Evolutionary conservation across 2,888 invertebrate species (phyloP), one percentile per base, ranked within the genome.

Genomic region (Scaptomyza parva): DNA sequence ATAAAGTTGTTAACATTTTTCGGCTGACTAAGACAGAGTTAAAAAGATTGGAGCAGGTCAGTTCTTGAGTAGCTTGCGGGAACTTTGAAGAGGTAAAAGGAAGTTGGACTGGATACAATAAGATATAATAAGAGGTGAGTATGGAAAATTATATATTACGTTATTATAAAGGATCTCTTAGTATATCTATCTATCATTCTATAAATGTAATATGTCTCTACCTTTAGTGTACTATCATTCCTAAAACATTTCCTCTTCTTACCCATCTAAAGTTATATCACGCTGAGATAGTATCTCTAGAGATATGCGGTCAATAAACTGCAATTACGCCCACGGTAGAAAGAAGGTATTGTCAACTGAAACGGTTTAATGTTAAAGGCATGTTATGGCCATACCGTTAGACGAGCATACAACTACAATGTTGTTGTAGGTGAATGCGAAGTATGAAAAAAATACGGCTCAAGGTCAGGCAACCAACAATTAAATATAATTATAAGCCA

Each of bases 381-480:
- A 68, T 57, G 69, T 53, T 64, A 7, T 69, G 62, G 57, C 55
- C 59, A 66, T 69, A 53, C 78, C 72, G 73, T 76, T 74, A 74
- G 59, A 12, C 37, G 3, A 45, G 4, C 14, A 39, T 51, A 43
- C 26, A 52, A 45, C 52, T n/a, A n/a, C n/a, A n/a, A 57, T 62
- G 2, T 28, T 69, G 77, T 33, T 67, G 77, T 62, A 39, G 60
- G 53, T 65, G 70, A 77, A 68, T 52, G 55, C 39, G 63, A 61
- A 33, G 52, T 40, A 48, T 40, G 18, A 43, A 41, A 53, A 40
- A n/a, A 26, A 65, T 30, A 52, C 77, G 65, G 79, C 85, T 87
- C 86, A 86, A 86, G 86, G 86, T 86, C 86, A 86, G 72, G 61
- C 62, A 63, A 74, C 75, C 75, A 66, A 69, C 88, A 80, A 88